phyloP scores from a whole-genome alignment of 2,888 invertebrate genomes.

The Chloromyia formosa region DNA sequence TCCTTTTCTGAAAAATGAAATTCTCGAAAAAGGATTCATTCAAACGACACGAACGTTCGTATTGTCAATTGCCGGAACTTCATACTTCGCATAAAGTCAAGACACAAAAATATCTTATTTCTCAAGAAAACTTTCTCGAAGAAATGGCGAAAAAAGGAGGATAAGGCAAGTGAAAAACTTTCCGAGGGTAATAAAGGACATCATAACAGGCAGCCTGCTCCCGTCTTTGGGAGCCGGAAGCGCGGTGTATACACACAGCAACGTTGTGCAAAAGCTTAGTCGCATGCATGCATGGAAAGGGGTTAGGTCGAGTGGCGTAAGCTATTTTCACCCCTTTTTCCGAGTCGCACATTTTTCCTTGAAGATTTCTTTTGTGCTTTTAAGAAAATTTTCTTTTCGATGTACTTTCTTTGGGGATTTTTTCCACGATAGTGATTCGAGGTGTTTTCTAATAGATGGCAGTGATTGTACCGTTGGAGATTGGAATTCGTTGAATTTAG shows the following conservation, averaged over 20 bases:
- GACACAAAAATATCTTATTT: constrained; percentile 47
- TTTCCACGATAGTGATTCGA: constrained; percentile 25
- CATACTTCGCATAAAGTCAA: constrained; percentile 35
- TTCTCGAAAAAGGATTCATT: constrained; percentile 1
- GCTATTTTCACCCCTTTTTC: constrained; percentile 34
- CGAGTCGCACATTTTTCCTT: constrained; percentile 41
- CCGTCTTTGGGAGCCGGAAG: no score
- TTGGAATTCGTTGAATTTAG: no score
- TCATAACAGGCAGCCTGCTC: neutral
- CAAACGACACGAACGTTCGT: constrained; percentile 46
- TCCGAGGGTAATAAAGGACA: constrained; percentile 14
- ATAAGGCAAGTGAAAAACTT: constrained; percentile 43
- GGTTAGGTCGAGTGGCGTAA: constrained; percentile 18
- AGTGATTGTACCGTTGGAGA: constrained; percentile 23
- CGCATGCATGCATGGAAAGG: constrained; percentile 24
- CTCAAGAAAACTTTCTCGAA: constrained; percentile 42
- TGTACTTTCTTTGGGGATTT: constrained; percentile 50
- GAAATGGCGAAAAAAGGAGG: constrained; percentile 40
- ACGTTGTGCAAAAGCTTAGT: neutral
- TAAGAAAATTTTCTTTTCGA: constrained; percentile 52
- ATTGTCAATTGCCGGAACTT: constrained; percentile 37
- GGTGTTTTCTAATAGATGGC: constrained; percentile 52
- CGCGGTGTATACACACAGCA: neutral
- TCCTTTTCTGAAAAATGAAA: neutral
- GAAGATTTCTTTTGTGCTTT: constrained; percentile 51